These are phyloP conservation scores for Zapus hudsonius DNA, from an alignment of 2,113 vertebrate genomes.

Conservation along the genomic window DNA sequence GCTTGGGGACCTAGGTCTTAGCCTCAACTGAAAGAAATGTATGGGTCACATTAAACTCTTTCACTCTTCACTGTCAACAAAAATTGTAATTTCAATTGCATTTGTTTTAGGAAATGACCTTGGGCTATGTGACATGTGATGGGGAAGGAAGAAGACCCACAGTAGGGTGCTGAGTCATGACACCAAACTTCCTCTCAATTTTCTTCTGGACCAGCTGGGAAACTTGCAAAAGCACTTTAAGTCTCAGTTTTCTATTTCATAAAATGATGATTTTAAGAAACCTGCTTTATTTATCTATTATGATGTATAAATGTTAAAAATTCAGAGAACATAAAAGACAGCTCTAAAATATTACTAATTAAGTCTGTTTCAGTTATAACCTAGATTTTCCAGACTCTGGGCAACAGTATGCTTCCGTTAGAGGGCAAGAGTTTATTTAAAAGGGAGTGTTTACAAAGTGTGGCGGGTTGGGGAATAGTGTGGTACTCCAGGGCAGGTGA, in stretches of 20 bases:
- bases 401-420: not conserved
- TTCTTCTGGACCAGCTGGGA: not conserved
- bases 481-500: not conserved
- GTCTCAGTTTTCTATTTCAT: not conserved
- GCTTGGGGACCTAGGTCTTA: not conserved
- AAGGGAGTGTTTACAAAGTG: not conserved
- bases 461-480: not conserved
- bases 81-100: not conserved
- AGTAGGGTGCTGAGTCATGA: not conserved
- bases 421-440: not conserved
- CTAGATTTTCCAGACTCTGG: conserved; percentile 33
- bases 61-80: not conserved
- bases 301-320: not conserved
- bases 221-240: not conserved
- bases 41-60: not conserved
- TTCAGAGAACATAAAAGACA: not conserved
- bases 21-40: not conserved
- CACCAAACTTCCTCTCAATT: not conserved
- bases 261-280: not conserved
- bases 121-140: not conserved
- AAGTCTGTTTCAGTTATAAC: not conserved
- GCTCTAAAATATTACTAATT: conserved; percentile 23
- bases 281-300: not conserved
- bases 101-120: not conserved
- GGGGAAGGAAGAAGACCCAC: not conserved